A percentile compares a stretch with the other conserved stretches of the same genome.
phyloP scores from a whole-genome alignment of 1,140 invertebrate genomes.

The Ruditapes philippinarum region DNA sequence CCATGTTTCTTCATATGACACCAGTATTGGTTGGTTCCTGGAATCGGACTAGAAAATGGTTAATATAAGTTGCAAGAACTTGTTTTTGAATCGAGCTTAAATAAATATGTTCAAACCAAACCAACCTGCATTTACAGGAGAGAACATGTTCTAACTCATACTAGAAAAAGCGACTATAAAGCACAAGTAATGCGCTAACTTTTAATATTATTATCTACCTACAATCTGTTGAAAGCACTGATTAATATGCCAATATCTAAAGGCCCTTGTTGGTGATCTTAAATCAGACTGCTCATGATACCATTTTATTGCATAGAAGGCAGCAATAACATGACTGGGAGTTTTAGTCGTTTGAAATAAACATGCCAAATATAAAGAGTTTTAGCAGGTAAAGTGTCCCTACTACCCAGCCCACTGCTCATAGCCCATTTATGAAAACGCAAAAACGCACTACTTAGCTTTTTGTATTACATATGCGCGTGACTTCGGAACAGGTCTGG shows the following conservation, averaged over 20 bases:
- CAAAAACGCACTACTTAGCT: neutral
- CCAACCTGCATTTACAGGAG: too few species aligned
- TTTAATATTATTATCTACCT: neutral
- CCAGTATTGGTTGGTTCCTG: too few species aligned
- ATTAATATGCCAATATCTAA: neutral
- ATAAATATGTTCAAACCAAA: too few species aligned
- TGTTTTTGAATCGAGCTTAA: too few species aligned
- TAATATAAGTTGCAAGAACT: too few species aligned
- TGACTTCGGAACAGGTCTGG: constrained; percentile 21
- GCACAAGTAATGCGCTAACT: constrained; percentile 60
- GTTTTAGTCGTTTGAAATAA: constrained; percentile 16
- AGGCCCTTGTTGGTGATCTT: constrained; percentile 36
- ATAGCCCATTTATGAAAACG: constrained; percentile 51
- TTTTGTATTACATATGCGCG: constrained; percentile 30
- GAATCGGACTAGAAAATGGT: too few species aligned
- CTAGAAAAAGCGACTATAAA: constrained; percentile 48
- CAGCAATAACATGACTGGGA: constrained; percentile 28
- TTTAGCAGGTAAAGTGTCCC: too few species aligned
- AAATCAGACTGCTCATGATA: neutral
- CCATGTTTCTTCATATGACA: too few species aligned
- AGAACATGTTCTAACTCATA: too few species aligned
- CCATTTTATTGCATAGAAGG: constrained; percentile 47
- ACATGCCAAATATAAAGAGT: constrained; percentile 31
- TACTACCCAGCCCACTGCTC: constrained; percentile 24
- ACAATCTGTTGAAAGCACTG: neutral